Base-by-base conservation (phyloP, 2,797 vertebrate species). In the Syngnathus acus region DNA sequence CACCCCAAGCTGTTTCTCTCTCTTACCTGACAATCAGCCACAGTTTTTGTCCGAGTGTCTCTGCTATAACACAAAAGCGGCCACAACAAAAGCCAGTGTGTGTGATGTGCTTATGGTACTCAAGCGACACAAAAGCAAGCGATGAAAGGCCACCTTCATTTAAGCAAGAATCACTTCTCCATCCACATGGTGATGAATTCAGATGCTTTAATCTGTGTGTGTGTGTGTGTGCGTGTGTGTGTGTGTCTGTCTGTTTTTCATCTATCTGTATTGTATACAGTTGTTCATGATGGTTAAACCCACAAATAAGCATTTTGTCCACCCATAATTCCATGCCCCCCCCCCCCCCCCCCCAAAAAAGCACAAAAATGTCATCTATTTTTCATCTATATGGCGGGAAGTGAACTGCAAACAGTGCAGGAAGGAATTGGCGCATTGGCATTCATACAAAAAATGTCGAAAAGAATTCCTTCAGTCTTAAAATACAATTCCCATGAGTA, bases 21-120 rank as follows among this genome's bases (percentile, higher is more conserved):
- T 81, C 73, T 74, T 87, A 85, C 79, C 84, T 83, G 57, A 70
- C 82, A 82, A 77, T 82, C 79, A 82, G 72, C 13, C 6, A 64
- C 74, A 77, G 82, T 81, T 85, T 85, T 79, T 82, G 71, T 80
- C 82, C 75, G 79, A 79, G 82, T 82, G 73, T 84, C 73, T 79
- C 67, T 7, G 3, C 75, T 79, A 71, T 83, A 78, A 79, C 69
- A 38, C 74, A 75, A 71, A 63, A 32, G 67, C 43, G 67, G 38
- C 60, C 58, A 72, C 73, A 83, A 85, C 77, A 86, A 82, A 83
- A 80, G 80, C 72, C 47, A 65, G 53, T 67, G 59, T 61, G 55
- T 42, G 58, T 66, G 60, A 38, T 21, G 58, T 73, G 71, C 79
- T 68, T 70, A 69, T 69, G 65, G 65, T 45, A 65, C 69, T 53